Evolutionary conservation across 2,113 vertebrate genomes (phyloP), one percentile per base, ranked within the genome.

Genomic region (Zootoca vivipara): DNA sequence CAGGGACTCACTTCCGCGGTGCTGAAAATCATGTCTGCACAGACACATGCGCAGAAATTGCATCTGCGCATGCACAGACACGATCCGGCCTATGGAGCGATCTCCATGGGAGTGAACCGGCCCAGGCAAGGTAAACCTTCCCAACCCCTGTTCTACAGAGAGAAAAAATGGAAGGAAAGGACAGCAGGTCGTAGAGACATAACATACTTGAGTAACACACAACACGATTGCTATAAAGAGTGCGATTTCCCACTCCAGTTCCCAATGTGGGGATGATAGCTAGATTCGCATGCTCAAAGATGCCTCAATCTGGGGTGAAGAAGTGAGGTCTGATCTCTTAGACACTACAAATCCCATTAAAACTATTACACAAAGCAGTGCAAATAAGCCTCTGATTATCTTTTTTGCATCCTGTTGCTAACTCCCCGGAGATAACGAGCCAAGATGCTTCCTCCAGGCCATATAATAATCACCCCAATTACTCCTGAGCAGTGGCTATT

Each of bases 351-450:
- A 91, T 93, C 89, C 88, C 89, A 0, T 70, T 58, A 82, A 85
- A 93, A 92, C 93, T 90, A 91, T 89, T 91, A 93, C 84, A 92
- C 74, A 22, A 92, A 96, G 92, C 83, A 91, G 93, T 91, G 93
- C 92, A 95, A 95, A 95, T 93, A 95, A 95, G n/a, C 0, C 74
- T 3, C 93, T 91, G 92, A 93, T 95, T 94, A 94, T 94, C 92
- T 72, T 72, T 22, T 35, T 91, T 89, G 89, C 70, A 89, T 95
- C 89, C 92, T 93, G 86, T 91, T 90, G 92, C 86, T 93, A 81
- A 52, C 93, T 96, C 94, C 92, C 94, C 38, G 89, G 91, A 94
- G 94, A 95, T 93, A 95, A 93, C 87, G 83, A 93, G 92, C 93
- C 92, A 92, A 90, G 92, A 91, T 92, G 89, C 89, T 91, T 89